phyloP scores from a whole-genome alignment of 2,113 vertebrate species.

The Salvelinus fontinalis region DNA sequence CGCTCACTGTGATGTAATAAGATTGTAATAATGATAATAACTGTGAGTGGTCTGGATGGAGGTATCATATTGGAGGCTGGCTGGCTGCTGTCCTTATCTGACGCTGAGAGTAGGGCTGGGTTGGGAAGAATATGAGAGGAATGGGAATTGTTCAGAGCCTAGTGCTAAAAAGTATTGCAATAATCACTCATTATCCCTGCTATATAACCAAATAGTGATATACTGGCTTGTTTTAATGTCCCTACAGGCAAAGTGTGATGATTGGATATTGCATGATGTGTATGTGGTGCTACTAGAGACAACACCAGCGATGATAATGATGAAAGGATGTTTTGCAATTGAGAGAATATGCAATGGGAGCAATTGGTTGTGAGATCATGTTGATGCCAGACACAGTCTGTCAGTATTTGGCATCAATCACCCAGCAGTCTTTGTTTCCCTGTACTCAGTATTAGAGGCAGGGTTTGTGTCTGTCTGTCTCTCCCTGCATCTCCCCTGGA shows the following conservation, averaged over 20 bases:
- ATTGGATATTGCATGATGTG: too few relatives aligned
- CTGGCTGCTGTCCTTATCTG: conserved; percentile 23
- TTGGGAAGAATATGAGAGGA: conserved; percentile 3
- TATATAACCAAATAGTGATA: too few relatives aligned
- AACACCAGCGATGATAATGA: too few relatives aligned
- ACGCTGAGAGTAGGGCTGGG: conserved; percentile 28
- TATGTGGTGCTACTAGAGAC: too few relatives aligned
- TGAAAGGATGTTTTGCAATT: too few relatives aligned
- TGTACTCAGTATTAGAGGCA: conserved; percentile 2
- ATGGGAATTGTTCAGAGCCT: too few relatives aligned
- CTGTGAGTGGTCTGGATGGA: conserved; percentile 30
- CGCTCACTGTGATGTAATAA: conserved; percentile 44
- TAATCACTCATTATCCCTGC: too few relatives aligned
- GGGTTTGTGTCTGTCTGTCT: neutral
- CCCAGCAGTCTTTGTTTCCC: neutral
- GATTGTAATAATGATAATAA: conserved; percentile 51
- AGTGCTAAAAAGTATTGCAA: too few relatives aligned
- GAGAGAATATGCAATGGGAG: too few relatives aligned
- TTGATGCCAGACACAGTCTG: conserved; percentile 6
- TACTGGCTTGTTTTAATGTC: too few relatives aligned
- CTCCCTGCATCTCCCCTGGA: conserved; percentile 38
- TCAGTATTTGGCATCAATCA: conserved; percentile 5
- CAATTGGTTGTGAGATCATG: too few relatives aligned
- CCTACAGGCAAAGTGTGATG: too few relatives aligned
- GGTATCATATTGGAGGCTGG: conserved; percentile 38